Evolutionary conservation across 2,888 invertebrate species (phyloP).

Genomic region (Emmelina monodactyla): DNA sequence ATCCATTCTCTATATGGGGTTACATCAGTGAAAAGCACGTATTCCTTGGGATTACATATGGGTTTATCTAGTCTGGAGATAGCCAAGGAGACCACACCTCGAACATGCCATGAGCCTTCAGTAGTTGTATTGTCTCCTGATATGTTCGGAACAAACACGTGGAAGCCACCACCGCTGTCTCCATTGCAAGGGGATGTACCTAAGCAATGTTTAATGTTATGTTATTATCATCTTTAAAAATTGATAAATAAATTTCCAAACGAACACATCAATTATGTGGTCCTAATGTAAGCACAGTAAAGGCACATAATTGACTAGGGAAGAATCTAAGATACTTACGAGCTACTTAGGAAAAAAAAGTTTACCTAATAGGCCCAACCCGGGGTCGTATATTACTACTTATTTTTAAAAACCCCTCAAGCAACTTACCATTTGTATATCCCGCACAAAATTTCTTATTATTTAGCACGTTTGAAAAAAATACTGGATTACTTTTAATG

Average conservation of each 20-base stretch:
- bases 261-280: too few relatives aligned
- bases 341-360: too few relatives aligned
- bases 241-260: too few relatives aligned
- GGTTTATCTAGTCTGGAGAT: conserved; percentile 20
- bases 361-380: too few relatives aligned
- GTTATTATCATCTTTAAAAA: neutral
- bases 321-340: too few relatives aligned
- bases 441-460: conserved; percentile 30
- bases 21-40: conserved; percentile 50
- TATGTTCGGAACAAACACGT: conserved; percentile 31
- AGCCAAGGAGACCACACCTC: conserved; percentile 32
- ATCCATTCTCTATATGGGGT: conserved; percentile 27
- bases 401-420: neutral
- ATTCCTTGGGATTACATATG: conserved; percentile 46
- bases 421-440: conserved; percentile 23
- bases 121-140: conserved; percentile 16
- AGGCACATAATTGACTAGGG: too few relatives aligned
- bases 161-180: conserved; percentile 57
- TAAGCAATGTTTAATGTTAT: conserved; percentile 6
- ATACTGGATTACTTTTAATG: conserved; percentile 25
- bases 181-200: conserved; percentile 59
- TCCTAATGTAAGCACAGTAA: too few relatives aligned
- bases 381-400: neutral
- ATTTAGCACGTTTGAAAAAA: conserved; percentile 22
- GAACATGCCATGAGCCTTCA: conserved; percentile 27